These are phyloP conservation scores for Neocloeon triangulifer DNA, from an alignment of 1,140 invertebrate genomes.

Conservation along the genomic window DNA sequence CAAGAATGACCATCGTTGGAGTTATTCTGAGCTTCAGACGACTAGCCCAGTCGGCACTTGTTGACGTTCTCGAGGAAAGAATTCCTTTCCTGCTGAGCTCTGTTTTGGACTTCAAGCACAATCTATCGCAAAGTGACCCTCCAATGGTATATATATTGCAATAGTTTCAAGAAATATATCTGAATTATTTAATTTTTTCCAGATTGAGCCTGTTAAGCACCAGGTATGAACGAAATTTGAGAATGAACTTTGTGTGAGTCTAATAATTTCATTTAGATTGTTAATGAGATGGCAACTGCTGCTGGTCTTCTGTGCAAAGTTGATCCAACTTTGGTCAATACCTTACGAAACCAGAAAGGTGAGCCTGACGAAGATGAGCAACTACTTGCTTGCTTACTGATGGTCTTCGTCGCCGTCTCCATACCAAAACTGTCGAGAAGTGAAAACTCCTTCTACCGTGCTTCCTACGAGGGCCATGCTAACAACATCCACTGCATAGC, in stretches of 20 bases:
- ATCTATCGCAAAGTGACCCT: constrained; percentile 72
- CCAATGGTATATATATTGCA: constrained; percentile 38
- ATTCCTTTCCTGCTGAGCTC: constrained; percentile 95
- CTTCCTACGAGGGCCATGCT: constrained; percentile 80
- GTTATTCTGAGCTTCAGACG: constrained; percentile 90
- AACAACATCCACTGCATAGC: constrained; percentile 98
- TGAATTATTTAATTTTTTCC: neutral
- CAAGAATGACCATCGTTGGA: constrained; percentile 93
- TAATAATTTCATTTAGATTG: constrained; percentile 29
- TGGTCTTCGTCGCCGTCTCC: constrained; percentile 97
- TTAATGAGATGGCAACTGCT: constrained; percentile 91
- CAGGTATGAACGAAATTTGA: neutral
- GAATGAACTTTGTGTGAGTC: constrained; percentile 3
- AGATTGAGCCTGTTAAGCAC: neutral
- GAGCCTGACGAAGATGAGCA: constrained; percentile 81
- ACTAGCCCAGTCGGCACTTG: constrained; percentile 75
- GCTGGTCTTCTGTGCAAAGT: constrained; percentile 82
- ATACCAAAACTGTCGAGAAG: constrained; percentile 86
- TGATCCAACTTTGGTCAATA: constrained; percentile 78
- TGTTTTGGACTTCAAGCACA: constrained; percentile 82
- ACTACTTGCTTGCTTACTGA: constrained; percentile 76
- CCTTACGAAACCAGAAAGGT: constrained; percentile 66
- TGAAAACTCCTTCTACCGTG: constrained; percentile 71
- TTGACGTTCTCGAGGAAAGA: constrained; percentile 80
- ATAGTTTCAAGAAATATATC: too few species aligned